These are phyloP conservation scores for Drosophila subpulchrella DNA, from an alignment of 1,140 invertebrate genomes.

Conservation along the genomic window DNA sequence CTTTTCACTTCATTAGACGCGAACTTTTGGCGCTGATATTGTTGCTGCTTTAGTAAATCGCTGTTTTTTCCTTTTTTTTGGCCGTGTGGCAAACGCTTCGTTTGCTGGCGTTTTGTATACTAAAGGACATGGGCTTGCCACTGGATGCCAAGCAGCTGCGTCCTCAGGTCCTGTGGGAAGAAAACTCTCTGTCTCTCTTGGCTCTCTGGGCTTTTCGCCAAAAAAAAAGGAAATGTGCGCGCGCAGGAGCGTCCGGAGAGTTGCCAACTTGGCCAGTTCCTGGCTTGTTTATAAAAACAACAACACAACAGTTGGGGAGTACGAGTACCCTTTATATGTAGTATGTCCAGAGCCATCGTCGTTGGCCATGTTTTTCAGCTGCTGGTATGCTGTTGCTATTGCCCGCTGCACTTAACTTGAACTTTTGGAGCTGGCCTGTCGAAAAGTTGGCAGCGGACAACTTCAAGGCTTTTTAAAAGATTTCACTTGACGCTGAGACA, in stretches of 20 bases:
- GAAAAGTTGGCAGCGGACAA: slow-evolving; percentile 64
- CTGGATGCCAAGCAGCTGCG: slow-evolving; percentile 70
- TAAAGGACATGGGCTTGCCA: slow-evolving; percentile 47
- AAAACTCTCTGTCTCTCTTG: slow-evolving; percentile 15
- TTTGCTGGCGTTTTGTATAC: slow-evolving; percentile 68
- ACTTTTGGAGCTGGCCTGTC: slow-evolving; percentile 47
- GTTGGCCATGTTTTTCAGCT: slow-evolving; percentile 44
- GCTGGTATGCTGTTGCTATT: slow-evolving; percentile 45
- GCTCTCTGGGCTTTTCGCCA: background rate
- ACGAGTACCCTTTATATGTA: slow-evolving; percentile 9
- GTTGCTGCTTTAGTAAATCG: slow-evolving; percentile 1
- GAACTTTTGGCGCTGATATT: slow-evolving; percentile 50
- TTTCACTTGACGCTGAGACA: slow-evolving; percentile 57
- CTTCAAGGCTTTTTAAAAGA: slow-evolving; percentile 70
- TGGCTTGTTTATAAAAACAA: slow-evolving; percentile 73
- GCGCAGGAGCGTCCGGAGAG: slow-evolving; percentile 60
- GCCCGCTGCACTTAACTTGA: slow-evolving; percentile 65
- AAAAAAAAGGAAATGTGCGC: slow-evolving; percentile 37
- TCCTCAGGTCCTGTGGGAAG: slow-evolving; percentile 70
- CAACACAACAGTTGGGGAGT: slow-evolving; percentile 57
- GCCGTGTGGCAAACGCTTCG: slow-evolving; percentile 47
- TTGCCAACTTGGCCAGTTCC: slow-evolving; percentile 47
- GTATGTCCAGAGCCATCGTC: slow-evolving; percentile 21
- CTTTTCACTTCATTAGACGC: slow-evolving; percentile 66
- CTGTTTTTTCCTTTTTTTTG: background rate